Conservation (phyloP, 1,140 invertebrate species). For the Nomia melanderi region DNA sequence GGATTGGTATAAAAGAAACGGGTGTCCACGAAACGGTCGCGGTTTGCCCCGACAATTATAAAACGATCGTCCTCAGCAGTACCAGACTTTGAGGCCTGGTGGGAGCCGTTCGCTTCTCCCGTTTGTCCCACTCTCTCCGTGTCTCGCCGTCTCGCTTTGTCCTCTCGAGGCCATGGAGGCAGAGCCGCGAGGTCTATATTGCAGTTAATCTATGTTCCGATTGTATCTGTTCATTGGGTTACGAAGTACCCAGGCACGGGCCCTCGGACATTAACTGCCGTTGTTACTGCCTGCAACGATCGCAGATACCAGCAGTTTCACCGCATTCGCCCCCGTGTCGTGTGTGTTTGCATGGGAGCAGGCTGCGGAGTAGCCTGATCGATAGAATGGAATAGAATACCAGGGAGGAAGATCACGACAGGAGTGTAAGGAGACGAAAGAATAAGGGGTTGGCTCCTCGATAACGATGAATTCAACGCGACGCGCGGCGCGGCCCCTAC, state of each 20-base stretch:
- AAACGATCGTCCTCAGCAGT: constrained; percentile 38
- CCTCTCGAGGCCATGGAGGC: constrained; percentile 42
- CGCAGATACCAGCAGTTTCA: constrained; percentile 76
- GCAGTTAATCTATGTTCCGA: constrained; percentile 79
- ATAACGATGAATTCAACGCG: constrained; percentile 55
- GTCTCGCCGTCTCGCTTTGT: constrained; percentile 26
- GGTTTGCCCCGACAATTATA: constrained; percentile 46
- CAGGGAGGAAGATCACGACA: constrained; percentile 67
- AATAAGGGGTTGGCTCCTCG: constrained; percentile 38
- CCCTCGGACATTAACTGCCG: constrained; percentile 79
- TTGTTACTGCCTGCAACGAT: constrained; percentile 79
- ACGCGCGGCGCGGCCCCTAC: background rate
- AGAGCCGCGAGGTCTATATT: constrained; percentile 77
- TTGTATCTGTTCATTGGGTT: constrained; percentile 80
- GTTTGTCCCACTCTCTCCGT: constrained; percentile 2
- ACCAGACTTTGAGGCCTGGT: constrained; percentile 21
- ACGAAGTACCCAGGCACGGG: constrained; percentile 75
- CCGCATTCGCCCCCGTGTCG: constrained; percentile 69
- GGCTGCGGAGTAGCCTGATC: constrained; percentile 66
- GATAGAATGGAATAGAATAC: constrained; percentile 74
- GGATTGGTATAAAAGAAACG: constrained; percentile 22
- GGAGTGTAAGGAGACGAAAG: constrained; percentile 45
- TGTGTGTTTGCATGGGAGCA: constrained; percentile 74
- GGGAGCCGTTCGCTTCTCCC: constrained; percentile 21
- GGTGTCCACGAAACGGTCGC: constrained; percentile 6